A percentile compares a stretch with the other conserved stretches of the same genome.
Evolutionary conservation across 2,797 vertebrate species (phyloP).

Genomic region (Xenopus petersii): DNA sequence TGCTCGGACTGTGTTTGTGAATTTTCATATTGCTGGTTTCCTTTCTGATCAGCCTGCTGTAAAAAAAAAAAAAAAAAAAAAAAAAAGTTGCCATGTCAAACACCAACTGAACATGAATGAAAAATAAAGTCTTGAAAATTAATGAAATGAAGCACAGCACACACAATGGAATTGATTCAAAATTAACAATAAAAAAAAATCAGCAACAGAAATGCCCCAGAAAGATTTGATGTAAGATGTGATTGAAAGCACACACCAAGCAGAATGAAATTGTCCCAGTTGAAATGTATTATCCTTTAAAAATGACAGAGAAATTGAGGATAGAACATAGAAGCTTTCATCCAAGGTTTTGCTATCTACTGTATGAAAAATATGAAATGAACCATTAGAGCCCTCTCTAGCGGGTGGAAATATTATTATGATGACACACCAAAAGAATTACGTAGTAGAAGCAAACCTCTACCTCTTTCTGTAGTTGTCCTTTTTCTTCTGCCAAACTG

Average conservation of each 20-base stretch:
- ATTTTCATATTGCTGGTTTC: conserved; percentile 41
- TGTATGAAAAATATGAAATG: conserved; percentile 15
- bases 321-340: conserved; percentile 13
- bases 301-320: conserved; percentile 21
- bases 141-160: neutral
- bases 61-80: conserved; percentile 35
- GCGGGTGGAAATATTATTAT: conserved; percentile 45
- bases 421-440: conserved; percentile 51
- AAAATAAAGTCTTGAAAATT: neutral
- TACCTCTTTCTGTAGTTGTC: conserved; percentile 67
- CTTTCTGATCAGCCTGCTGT: conserved; percentile 67
- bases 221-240: conserved; percentile 7
- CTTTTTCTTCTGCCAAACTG: conserved; percentile 73
- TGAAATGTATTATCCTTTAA: neutral
- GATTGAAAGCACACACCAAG: conserved; percentile 32
- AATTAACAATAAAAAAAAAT: conserved; percentile 2
- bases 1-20: neutral
- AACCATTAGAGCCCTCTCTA: neutral
- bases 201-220: neutral
- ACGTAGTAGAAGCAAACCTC: conserved; percentile 54
- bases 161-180: too few species aligned
- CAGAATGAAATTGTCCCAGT: conserved; percentile 38
- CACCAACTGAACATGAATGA: neutral
- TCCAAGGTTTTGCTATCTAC: neutral
- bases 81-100: neutral